Base-by-base conservation (phyloP, 2,888 invertebrate genomes). In the Coecobrya sp. region DNA sequence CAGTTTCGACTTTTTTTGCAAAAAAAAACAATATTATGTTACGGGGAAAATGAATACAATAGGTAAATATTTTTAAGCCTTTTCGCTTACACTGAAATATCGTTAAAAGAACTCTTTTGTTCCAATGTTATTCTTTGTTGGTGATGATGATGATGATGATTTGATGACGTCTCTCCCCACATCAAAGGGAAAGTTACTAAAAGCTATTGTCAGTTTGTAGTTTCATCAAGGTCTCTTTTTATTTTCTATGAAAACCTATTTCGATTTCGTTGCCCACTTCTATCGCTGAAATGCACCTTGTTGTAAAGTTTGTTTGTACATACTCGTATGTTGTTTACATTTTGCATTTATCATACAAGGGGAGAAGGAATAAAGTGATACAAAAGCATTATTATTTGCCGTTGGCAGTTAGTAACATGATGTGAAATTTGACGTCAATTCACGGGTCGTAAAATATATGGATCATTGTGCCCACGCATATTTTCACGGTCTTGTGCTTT, bases 371-470 rank as follows among this genome's bases (percentile, higher is more conserved):
- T 49, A 49, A 16, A 16, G 16, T 68, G 36, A 68, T 30, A 68
- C 8, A 45, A 45, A 76, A 76, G 13, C 76, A 76, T n/a, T 73
- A 25, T 25, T 0, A 10, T 4, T 25, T 45, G 76, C 45, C 76
- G 0, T 76, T 19, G 45, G 76, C 76, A 45, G 76, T 45, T 19
- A 25, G 2, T 45, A 45, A 19, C 49, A 62, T 59, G 62, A 2
- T 19, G 45, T 16, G 45, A 19, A 2, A 19, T 7, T 0, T n/a
- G 36, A 45, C 45, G 45, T 76, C 76, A 76, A 76, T 76, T 76
- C 45, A 76, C 45, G 42, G 42, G 19, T 76, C 76, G 45, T 76
- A 76, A 76, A 76, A 76, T 76, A 10, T 76, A 76, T 76, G 22
- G 76, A 76, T 76, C 27, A 19, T 68, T 10, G 45, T 49, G 22